Evolutionary conservation across 1,140 invertebrate species (phyloP), one percentile per base, ranked within the genome.

Genomic region (Drosophila subobscura): DNA sequence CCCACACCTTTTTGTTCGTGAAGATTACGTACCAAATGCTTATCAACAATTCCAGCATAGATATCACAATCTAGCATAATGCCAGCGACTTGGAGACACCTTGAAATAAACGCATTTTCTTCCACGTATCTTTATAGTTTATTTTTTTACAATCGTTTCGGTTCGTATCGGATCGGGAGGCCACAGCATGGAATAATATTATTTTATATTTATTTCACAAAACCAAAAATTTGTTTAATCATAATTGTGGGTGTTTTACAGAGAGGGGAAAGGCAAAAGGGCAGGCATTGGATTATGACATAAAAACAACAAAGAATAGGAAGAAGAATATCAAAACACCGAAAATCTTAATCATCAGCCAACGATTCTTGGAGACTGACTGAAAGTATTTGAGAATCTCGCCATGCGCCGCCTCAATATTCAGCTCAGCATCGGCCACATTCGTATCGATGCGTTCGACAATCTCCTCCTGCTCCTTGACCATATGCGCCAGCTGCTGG

Each of bases 271-370:
- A 68, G 65, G 61, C 68, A 68, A 51, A n/a, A 12, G 29, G 59
- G 63, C 61, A 6, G 65, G 50, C 55, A 8, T 59, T 77, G 51
- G 61, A 91, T 91, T 95, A 97, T 83, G 96, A 95, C 92, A 97
- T 92, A 93, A 99, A 99, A 79, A 99, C 95, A 91, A 99, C 96
- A 94, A 99, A 99, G 91, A 99, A 97, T 91, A 99, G 96, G 92
- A 99, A 99, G 94, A 99, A 99, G 90, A 99, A 96, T 93, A 99
- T 98, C 25, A 99, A 93, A 53, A 99, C 97, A 56, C 95, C 98
- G 93, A 99, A 99, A 66, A 99, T 96, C 94, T 99, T 99, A 79
- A 99, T 97, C 98, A 99, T 99, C 8, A 99, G 93, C 97, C 98
- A 99, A 80, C 99, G 94, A 93, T 99, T 99, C 45, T 96, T 98